Evolutionary conservation across 2,797 vertebrate species (phyloP), one percentile per base, ranked within the genome.

Genomic region (Numenius phaeopus): DNA sequence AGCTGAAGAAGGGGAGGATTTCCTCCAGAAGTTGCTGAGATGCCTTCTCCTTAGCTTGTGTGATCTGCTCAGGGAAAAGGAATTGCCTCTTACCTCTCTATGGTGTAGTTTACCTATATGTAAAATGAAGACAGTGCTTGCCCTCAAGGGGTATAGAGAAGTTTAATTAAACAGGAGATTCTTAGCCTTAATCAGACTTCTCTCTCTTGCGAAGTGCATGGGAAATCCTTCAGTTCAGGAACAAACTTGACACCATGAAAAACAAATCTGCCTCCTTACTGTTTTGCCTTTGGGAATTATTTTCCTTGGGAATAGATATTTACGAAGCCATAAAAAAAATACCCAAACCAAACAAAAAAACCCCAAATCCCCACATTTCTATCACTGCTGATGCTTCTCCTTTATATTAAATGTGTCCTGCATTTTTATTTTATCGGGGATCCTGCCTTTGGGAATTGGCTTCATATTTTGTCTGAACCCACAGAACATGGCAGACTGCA

Each of bases 81-180:
- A 87, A 65, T 72, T 78, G 32, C 65, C 44, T 92, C 57, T 80
- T 57, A 65, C 82, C 72, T 88, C 72, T 83, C 65, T 17, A 8
- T n/a, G 58, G n/a, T 91, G 39, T 34, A 42, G 76, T 78, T 95
- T 81, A 94, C 84, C 93, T 97, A 81, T 86, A 92, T 50, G 69
- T 67, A 92, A 91, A 96, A 91, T 24, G 76, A 89, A 92, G 89
- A 81, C 69, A 80, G 59, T n/a, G 49, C 57, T 89, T 90, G 61
- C 79, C 89, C 72, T 91, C 92, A 5, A 92, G 84, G 46, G 44
- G 52, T 89, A 70, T 42, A 64, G 65, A 94, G 65, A 64, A 87
- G 76, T 79, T 94, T 94, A 95, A 97, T 96, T 94, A 95, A 92
- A 89, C 32, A 91, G 79, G 87, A 92, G 65, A 87, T 85, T 85